Percentiles rank a stretch among this genome's conserved stretches.
Evolutionary conservation across 2,113 vertebrate genomes (phyloP).

Genomic region (Nannospalax galili): DNA sequence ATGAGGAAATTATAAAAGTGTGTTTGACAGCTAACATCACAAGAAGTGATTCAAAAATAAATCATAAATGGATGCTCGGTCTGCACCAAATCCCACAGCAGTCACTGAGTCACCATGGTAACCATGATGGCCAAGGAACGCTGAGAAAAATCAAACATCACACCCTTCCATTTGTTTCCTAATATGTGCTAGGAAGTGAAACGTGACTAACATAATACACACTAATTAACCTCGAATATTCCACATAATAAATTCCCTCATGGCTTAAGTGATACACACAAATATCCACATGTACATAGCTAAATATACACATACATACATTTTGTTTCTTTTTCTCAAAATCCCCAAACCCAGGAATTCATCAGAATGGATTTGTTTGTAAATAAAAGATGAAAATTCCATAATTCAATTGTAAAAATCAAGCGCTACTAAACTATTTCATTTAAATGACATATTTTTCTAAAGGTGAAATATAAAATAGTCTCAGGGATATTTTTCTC

Average conservation of each 20-base stretch:
- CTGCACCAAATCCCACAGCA: constrained; percentile 35
- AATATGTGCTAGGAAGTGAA: background rate
- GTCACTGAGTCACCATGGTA: constrained; percentile 50
- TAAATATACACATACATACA: background rate
- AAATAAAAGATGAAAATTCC: background rate
- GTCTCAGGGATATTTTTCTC: background rate
- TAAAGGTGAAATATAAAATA: background rate
- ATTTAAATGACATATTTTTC: constrained; percentile 26
- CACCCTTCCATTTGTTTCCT: background rate
- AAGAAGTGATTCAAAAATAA: constrained; percentile 28
- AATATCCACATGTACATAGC: background rate
- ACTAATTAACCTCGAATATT: background rate
- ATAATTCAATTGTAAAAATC: background rate
- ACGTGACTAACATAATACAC: background rate
- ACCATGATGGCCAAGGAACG: constrained; percentile 15
- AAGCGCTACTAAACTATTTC: background rate
- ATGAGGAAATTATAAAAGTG: background rate
- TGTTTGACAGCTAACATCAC: background rate
- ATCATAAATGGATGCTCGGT: constrained; percentile 32
- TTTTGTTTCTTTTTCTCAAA: background rate
- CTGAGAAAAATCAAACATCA: constrained; percentile 3
- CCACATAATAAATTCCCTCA: background rate
- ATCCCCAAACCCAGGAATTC: background rate
- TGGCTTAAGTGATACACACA: background rate
- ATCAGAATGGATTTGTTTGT: background rate